These are phyloP conservation scores for Nettapus auritus DNA, from an alignment of 2,113 vertebrate genomes.

Conservation along the genomic window DNA sequence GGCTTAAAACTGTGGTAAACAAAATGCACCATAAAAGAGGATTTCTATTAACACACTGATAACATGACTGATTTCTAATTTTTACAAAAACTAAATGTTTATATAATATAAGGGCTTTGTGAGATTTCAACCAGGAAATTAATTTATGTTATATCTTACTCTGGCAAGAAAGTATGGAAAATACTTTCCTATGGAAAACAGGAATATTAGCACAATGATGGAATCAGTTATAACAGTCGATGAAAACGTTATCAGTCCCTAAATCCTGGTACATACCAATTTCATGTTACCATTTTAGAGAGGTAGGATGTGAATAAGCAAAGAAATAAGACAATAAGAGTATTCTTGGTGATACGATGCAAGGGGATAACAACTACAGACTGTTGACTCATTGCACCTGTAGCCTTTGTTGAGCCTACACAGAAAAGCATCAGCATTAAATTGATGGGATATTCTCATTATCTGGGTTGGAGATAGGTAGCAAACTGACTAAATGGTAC, in stretches of 20 bases:
- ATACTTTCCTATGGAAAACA: no score
- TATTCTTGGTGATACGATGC: neutral
- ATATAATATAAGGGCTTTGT: neutral
- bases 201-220: neutral
- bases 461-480: neutral
- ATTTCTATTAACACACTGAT: neutral
- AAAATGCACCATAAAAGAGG: neutral
- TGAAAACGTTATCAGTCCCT: constrained; percentile 16
- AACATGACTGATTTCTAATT: neutral
- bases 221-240: neutral
- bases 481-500: neutral
- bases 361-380: neutral
- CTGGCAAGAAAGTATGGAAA: neutral
- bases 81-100: neutral
- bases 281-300: constrained; percentile 16
- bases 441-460: neutral
- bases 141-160: neutral
- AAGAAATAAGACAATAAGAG: neutral
- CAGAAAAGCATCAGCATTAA: neutral
- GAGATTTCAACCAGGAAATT: neutral
- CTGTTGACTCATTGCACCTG: neutral
- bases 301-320: neutral
- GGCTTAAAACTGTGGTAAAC: neutral
- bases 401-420: neutral
- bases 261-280: neutral